Evolutionary conservation across 1,140 invertebrate genomes (phyloP).

Genomic region (Pentalonia nigronervosa): DNA sequence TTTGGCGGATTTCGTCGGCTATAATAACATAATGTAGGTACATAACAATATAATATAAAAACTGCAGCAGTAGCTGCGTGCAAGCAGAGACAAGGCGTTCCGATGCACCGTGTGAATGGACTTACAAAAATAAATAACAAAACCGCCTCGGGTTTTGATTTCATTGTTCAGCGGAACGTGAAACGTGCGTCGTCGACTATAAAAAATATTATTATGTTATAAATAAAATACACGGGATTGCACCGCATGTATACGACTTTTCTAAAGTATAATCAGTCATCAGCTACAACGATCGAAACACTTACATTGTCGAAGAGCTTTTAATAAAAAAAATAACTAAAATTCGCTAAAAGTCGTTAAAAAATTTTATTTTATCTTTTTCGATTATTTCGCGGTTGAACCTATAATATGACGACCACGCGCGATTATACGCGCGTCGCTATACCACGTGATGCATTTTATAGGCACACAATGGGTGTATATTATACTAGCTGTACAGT

Average conservation of each 20-base stretch:
- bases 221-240: background rate
- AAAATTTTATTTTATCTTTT: background rate
- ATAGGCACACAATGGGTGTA: background rate
- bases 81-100: background rate
- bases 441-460: background rate
- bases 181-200: constrained; percentile 31
- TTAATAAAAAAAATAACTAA: background rate
- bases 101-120: constrained; percentile 40
- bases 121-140: constrained; percentile 34
- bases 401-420: background rate
- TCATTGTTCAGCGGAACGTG: constrained; percentile 46
- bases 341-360: background rate
- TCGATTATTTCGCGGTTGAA: background rate
- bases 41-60: background rate
- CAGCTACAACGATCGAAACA: background rate
- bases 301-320: background rate
- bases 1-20: background rate
- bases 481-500: background rate
- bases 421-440: background rate
- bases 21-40: background rate
- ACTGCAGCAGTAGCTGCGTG: background rate
- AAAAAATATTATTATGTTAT: background rate
- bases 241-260: background rate
- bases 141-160: constrained; percentile 41
- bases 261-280: background rate